A percentile compares a stretch with the other conserved stretches of the same genome.
phyloP scores from a whole-genome alignment of 2,113 vertebrate genomes.

The Xiphophorus maculatus region DNA sequence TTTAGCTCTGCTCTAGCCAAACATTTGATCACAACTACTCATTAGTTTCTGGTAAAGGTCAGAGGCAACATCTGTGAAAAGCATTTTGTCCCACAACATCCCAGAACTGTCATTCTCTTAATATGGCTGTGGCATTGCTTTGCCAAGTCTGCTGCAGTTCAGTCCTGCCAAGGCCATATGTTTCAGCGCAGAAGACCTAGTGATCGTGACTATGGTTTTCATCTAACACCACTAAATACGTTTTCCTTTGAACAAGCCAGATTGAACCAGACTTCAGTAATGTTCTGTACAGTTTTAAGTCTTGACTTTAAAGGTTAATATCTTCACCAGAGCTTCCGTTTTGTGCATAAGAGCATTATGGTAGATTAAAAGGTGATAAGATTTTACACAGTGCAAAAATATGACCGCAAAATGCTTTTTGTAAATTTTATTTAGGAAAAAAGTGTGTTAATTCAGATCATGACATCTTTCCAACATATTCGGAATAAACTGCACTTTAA shows the following conservation, averaged over 20 bases:
- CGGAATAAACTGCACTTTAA: constrained; percentile 32
- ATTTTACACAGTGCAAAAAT: constrained; percentile 44
- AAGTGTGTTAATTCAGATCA: constrained; percentile 50
- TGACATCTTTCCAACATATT: constrained; percentile 36
- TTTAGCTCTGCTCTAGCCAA: constrained; percentile 59
- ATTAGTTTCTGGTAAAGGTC: constrained; percentile 73
- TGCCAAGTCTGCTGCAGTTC: constrained; percentile 63
- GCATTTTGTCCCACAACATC: constrained; percentile 71
- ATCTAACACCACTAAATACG: constrained; percentile 60
- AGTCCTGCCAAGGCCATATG: constrained; percentile 51
- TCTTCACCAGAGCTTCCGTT: constrained; percentile 47
- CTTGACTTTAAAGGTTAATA: constrained; percentile 51
- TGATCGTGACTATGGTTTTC: constrained; percentile 59
- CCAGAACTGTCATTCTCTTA: constrained; percentile 58
- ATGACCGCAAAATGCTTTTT: constrained; percentile 22
- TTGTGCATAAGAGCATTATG: constrained; percentile 35
- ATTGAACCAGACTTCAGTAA: constrained; percentile 50
- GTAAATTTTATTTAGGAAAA: constrained; percentile 39
- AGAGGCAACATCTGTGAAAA: constrained; percentile 76
- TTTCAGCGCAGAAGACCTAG: constrained; percentile 26
- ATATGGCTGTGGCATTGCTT: constrained; percentile 45
- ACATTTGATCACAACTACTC: constrained; percentile 69
- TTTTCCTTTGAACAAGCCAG: constrained; percentile 65
- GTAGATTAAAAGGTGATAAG: constrained; percentile 45
- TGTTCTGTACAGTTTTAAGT: constrained; percentile 36